These are phyloP conservation scores for Pilophorus perplexus DNA, from an alignment of 2,888 invertebrate species.

Conservation along the genomic window DNA sequence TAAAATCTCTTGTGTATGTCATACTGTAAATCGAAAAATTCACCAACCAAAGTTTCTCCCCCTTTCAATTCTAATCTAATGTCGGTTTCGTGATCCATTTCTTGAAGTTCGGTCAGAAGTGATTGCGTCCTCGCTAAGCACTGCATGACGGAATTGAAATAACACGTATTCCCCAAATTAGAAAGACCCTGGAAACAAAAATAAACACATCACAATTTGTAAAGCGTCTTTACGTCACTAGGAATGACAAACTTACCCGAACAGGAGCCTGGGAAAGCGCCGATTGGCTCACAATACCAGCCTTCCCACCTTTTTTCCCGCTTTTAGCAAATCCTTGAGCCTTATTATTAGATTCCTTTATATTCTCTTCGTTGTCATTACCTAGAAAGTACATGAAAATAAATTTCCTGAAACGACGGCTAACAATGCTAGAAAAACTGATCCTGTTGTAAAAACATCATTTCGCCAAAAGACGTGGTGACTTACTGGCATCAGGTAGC, in stretches of 20 bases:
- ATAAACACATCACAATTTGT: not conserved
- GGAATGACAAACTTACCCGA: too few species aligned
- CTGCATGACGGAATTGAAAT: constrained; percentile 95
- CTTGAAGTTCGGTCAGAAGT: constrained; percentile 66
- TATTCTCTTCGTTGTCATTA: not conserved
- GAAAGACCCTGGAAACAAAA: constrained; percentile 67
- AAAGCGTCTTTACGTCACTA: not conserved
- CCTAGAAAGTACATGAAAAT: not conserved
- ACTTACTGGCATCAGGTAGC: not conserved
- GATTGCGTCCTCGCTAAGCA: constrained; percentile 76
- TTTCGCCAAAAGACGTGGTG: too few species aligned
- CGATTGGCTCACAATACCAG: not conserved
- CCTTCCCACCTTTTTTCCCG: constrained; percentile 4
- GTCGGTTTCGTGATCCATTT: constrained; percentile 62
- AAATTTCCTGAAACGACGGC: too few species aligned
- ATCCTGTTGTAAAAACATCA: too few species aligned
- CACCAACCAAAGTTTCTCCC: constrained; percentile 39
- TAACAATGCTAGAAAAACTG: too few species aligned
- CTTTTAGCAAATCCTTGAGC: not conserved
- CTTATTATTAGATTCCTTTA: not conserved
- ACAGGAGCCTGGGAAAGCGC: not conserved
- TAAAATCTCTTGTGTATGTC: too few species aligned
- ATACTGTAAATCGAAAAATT: not conserved
- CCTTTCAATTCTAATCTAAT: constrained; percentile 48
- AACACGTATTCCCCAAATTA: constrained; percentile 95